Percentiles rank a stretch among this genome's conserved stretches.
Evolutionary conservation across 30 jellyfish, hydroid and myxozoan species (phyloP).

Genomic region (Turritopsis dohrnii): DNA sequence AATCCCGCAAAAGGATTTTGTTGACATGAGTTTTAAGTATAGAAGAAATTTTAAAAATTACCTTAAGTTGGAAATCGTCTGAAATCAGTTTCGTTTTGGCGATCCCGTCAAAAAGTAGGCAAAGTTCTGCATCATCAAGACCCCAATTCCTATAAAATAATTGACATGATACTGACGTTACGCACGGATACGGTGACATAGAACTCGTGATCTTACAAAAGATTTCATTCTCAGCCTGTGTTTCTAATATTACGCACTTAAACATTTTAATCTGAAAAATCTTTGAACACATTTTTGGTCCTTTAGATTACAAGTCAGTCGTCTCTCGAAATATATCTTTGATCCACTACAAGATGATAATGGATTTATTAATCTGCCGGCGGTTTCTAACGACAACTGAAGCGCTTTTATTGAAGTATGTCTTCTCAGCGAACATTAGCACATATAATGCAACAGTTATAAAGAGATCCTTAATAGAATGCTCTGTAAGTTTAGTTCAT

Average conservation of each 20-base stretch:
- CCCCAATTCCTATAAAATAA: neutral
- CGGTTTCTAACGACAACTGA: no score
- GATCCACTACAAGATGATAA: neutral
- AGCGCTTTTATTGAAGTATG: no score
- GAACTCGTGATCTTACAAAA: no score
- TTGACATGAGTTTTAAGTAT: no score
- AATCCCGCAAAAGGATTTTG: no score
- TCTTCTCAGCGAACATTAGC: neutral
- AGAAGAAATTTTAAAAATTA: neutral
- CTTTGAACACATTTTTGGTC: neutral
- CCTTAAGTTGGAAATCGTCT: neutral
- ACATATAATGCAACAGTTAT: neutral
- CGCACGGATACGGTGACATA: neutral
- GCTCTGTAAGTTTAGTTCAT: no score
- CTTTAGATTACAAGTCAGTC: neutral
- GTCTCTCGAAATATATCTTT: no score
- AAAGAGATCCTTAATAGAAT: neutral
- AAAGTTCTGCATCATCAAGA: conserved; percentile 20
- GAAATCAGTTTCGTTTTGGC: neutral
- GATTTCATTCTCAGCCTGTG: no score
- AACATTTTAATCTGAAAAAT: no score
- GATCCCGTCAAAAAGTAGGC: conserved; percentile 15
- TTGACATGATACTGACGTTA: neutral
- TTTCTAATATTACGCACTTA: no score
- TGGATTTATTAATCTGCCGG: neutral